Evolutionary conservation across 23 tunicate species (phyloP), one percentile per base, ranked within the genome.

Genomic region (Styela plicata): DNA sequence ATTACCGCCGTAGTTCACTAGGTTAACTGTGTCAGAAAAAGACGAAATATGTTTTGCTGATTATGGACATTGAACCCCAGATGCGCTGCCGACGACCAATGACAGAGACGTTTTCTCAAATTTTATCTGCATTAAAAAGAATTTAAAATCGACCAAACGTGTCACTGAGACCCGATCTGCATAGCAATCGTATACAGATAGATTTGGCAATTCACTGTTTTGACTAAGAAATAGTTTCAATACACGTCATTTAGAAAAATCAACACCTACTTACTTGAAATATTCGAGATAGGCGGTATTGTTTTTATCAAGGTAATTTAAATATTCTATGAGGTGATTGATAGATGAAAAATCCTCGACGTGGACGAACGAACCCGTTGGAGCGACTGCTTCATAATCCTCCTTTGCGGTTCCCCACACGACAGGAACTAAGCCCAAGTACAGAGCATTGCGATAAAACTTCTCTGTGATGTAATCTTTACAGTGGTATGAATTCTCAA

Each of bases 401-500:
- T 32, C 76, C 27, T 65, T 65, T 7, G 13, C 16, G 25, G 84
- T 23, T 24, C 84, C 84, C 74, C 74, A 80, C 34, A 80, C 84
- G 21, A 80, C 84, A 19, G 84, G 84, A 16, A 80, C 75, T 13
- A 66, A 37, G 10, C 52, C 84, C 34, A 31, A 21, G 76, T 80
- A 30, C 17, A 80, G 61, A n/a, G 74, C 84, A 75, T 80, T 63
- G 1, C 76, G 76, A 31, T 30, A 80, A 34, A 80, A 80, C 35
- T 80, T 80, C 30, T 80, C 84, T 5, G 84, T 64, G 25, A 80
- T 67, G 69, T 80, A 80, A 33, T 80, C 84, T 65, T 31, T 80
- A 75, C 84, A 80, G 76, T 80, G 84, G 34, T 80, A 80, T 28
- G 84, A 30, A 52, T 83, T 83, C 52, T 83, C 87, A 75, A 74